phyloP scores from a whole-genome alignment of 2,797 vertebrate genomes.

The Cetoscarus ocellatus region DNA sequence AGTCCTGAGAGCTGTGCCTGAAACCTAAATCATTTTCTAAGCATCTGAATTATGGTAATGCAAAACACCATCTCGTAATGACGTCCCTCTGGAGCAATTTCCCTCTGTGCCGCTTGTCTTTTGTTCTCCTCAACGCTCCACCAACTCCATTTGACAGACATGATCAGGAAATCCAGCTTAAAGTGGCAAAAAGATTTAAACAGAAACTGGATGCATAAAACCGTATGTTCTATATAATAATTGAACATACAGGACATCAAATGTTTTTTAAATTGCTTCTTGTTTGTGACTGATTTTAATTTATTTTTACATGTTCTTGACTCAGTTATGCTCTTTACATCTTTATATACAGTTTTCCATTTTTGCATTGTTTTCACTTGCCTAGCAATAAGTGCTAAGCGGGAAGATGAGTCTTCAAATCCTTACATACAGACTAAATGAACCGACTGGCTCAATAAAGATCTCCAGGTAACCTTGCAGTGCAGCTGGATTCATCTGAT shows the following conservation, averaged over 20 bases:
- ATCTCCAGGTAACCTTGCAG: no score
- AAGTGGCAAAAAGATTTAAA: neutral
- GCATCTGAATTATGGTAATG: constrained; percentile 42
- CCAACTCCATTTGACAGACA: constrained; percentile 18
- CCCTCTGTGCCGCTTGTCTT: constrained; percentile 42
- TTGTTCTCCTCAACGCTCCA: constrained; percentile 45
- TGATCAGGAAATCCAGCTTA: constrained; percentile 6
- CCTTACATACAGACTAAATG: no score
- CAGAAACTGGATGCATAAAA: neutral
- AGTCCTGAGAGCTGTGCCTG: constrained; percentile 42
- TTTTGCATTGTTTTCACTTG: no score
- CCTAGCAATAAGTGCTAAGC: no score
- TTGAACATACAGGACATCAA: neutral
- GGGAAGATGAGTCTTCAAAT: no score
- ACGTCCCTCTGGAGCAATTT: constrained; percentile 50
- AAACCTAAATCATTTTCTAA: constrained; percentile 56
- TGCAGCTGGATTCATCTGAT: no score
- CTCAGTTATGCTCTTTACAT: no score
- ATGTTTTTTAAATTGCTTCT: no score
- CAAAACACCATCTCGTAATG: constrained; percentile 43
- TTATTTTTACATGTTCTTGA: no score
- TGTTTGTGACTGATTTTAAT: no score
- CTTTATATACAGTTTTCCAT: no score
- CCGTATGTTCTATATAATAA: neutral
- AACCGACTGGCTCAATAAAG: no score